Evolutionary conservation across 2,797 vertebrate genomes (phyloP).

Genomic region (Cottoperca gobio): DNA sequence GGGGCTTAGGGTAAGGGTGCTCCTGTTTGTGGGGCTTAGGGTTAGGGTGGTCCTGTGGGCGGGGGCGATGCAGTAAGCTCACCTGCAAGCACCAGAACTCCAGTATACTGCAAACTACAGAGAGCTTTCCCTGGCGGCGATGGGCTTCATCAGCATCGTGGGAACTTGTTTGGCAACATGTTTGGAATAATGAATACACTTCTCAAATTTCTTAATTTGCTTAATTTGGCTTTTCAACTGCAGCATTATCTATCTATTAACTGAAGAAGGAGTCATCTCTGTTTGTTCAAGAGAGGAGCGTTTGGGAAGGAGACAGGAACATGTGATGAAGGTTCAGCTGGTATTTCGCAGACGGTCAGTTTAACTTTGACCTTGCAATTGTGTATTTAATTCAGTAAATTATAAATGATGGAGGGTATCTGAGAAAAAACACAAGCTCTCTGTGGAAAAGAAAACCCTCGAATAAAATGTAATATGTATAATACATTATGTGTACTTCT

Average conservation of each 20-base stretch:
- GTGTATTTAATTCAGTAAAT: conserved; percentile 33
- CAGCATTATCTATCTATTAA: background rate
- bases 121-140: too few relatives aligned
- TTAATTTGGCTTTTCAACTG: background rate
- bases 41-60: too few relatives aligned
- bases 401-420: conserved; percentile 35
- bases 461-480: background rate
- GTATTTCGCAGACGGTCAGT: background rate
- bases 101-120: too few relatives aligned
- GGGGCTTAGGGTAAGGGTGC: too few relatives aligned
- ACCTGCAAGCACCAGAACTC: too few relatives aligned
- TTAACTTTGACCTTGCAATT: conserved; percentile 20
- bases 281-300: background rate
- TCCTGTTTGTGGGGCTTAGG: too few relatives aligned
- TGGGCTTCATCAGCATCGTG: too few relatives aligned
- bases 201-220: background rate
- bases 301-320: background rate
- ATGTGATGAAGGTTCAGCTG: background rate
- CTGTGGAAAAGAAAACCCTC: conserved; percentile 2
- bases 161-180: too few relatives aligned
- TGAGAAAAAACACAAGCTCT: conserved; percentile 10
- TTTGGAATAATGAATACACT: background rate
- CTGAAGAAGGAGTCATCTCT: background rate
- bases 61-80: too few relatives aligned
- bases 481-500: conserved; percentile 21